Evolutionary conservation across 2,888 invertebrate genomes (phyloP).

Genomic region (Margaritifera margaritifera): DNA sequence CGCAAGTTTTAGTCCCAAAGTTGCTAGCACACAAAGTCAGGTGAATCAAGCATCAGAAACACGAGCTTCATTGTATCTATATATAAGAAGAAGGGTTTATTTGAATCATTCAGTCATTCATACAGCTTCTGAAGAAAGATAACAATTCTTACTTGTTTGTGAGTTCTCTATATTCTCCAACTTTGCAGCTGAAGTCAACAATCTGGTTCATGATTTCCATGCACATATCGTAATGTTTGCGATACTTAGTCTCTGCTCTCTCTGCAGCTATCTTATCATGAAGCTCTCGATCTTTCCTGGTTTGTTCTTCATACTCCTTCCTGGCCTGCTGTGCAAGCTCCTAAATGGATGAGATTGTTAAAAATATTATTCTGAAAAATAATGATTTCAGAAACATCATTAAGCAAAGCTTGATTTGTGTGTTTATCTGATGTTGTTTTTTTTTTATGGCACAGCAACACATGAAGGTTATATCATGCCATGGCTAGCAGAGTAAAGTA

Average conservation of each 20-base stretch:
- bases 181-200: slow-evolving; percentile 69
- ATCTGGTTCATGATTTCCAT: slow-evolving; percentile 61
- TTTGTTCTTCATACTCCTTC: slow-evolving; percentile 68
- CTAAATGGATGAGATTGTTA: slow-evolving; percentile 34
- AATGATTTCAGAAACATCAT: not conserved
- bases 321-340: slow-evolving; percentile 68
- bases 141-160: slow-evolving; percentile 66
- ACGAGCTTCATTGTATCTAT: not conserved
- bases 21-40: no score
- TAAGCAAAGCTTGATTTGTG: not conserved
- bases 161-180: slow-evolving; percentile 70
- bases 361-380: not conserved
- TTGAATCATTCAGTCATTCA: not conserved
- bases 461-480: no score
- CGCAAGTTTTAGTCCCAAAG: no score
- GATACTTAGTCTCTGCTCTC: slow-evolving; percentile 64
- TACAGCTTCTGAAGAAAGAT: not conserved
- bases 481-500: no score
- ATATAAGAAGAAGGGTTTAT: not conserved
- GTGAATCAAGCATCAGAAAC: no score
- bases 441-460: no score
- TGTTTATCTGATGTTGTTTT: no score
- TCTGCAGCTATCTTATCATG: slow-evolving; percentile 70
- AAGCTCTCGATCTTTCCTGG: slow-evolving; percentile 64
- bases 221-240: slow-evolving; percentile 68